These are phyloP conservation scores for Proisotoma minuta DNA, from an alignment of 2,888 invertebrate species.

Conservation along the genomic window DNA sequence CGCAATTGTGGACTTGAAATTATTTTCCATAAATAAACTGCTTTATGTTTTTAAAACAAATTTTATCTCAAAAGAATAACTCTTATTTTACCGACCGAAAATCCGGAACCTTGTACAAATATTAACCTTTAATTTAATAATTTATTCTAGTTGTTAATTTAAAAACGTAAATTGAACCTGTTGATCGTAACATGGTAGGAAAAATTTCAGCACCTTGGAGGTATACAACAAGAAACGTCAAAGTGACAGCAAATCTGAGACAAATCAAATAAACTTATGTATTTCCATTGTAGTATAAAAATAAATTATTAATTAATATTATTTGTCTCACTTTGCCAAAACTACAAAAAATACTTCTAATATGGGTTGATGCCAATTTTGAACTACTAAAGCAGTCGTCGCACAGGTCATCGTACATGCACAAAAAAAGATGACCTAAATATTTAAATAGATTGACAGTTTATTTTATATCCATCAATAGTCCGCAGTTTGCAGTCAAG, in stretches of 20 bases:
- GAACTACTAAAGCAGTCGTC: slow-evolving; percentile 21
- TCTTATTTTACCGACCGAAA: no score
- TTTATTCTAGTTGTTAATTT: no score
- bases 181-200: slow-evolving; percentile 64
- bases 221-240: slow-evolving; percentile 59
- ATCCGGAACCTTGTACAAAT: no score
- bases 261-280: neutral
- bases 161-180: slow-evolving; percentile 61
- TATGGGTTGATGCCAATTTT: neutral
- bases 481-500: no score
- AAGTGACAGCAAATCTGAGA: slow-evolving; percentile 43
- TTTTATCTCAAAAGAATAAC: no score
- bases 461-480: no score
- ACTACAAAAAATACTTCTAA: slow-evolving; percentile 21
- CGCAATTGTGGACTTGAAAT: slow-evolving; percentile 56
- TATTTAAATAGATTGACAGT: no score
- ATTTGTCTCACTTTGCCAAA: slow-evolving; percentile 34
- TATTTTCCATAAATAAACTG: no score
- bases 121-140: no score
- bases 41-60: no score
- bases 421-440: slow-evolving; percentile 52
- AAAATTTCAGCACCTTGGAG: slow-evolving; percentile 56
- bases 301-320: no score
- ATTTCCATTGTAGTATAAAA: no score
- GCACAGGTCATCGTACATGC: slow-evolving; percentile 44